Conservation (phyloP, 2,113 vertebrate species). For the Salvator merianae region DNA sequence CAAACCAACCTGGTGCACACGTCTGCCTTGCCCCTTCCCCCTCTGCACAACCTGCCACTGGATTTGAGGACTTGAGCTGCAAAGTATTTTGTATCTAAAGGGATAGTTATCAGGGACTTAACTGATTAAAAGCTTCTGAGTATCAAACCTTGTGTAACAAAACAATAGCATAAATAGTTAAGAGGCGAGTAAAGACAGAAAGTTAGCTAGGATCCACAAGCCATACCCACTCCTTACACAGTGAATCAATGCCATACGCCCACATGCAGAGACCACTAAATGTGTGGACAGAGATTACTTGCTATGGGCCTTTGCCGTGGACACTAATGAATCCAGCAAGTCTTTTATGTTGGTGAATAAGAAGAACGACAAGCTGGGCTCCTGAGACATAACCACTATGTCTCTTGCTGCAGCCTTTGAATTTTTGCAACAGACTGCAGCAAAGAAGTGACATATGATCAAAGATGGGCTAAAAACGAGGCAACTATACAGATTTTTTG, state of each 20-base stretch:
- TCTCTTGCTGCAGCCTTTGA: neutral
- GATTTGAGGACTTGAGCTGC: too few species aligned
- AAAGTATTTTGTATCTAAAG: too few species aligned
- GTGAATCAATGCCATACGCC: neutral
- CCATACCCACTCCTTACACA: neutral
- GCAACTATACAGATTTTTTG: too few species aligned
- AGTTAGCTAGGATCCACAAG: neutral
- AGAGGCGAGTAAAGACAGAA: neutral
- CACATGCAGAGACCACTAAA: neutral
- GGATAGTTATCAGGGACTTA: neutral
- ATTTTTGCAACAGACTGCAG: neutral
- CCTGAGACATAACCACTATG: neutral
- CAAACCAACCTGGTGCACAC: too few species aligned
- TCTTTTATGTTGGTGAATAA: neutral
- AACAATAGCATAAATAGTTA: neutral
- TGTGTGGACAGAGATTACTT: neutral
- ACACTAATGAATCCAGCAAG: neutral
- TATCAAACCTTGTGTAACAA: neutral
- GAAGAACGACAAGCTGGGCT: neutral
- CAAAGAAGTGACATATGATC: neutral
- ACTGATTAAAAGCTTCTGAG: neutral
- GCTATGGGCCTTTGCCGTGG: neutral
- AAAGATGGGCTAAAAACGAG: neutral
- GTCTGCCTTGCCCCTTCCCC: too few species aligned
- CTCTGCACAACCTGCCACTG: too few species aligned